phyloP scores from a whole-genome alignment of 2,113 vertebrate species.

The Pygathrix nemaeus region DNA sequence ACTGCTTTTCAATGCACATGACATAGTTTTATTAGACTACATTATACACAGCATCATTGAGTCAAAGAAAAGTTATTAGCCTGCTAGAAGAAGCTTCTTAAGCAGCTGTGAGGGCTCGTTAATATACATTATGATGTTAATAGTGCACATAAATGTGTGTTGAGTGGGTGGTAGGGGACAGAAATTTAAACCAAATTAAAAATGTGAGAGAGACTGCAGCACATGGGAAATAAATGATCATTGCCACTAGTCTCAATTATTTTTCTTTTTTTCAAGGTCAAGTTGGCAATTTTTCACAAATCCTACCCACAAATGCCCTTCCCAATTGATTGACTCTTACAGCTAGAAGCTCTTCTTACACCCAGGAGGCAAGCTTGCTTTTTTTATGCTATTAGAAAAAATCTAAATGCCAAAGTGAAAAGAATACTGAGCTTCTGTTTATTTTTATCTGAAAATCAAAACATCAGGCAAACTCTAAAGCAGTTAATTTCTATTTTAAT shows the following conservation, averaged over 20 bases:
- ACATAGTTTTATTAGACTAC: constrained; percentile 63
- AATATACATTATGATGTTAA: constrained; percentile 82
- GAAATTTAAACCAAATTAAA: constrained; percentile 79
- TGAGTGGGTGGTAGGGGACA: constrained; percentile 79
- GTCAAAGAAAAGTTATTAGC: constrained; percentile 59
- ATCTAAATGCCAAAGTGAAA: constrained; percentile 68
- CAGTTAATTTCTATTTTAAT: constrained; percentile 41
- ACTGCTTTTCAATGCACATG: constrained; percentile 50
- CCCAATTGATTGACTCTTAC: constrained; percentile 61
- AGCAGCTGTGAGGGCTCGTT: constrained; percentile 78
- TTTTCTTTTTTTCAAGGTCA: constrained; percentile 81
- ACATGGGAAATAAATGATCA: constrained; percentile 71
- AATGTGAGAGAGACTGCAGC: constrained; percentile 78
- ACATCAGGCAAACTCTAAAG: constrained; percentile 2
- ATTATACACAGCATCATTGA: constrained; percentile 48
- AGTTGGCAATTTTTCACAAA: constrained; percentile 77
- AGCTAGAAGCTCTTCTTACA: constrained; percentile 66
- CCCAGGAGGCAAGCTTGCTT: constrained; percentile 57
- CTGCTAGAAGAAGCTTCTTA: constrained; percentile 70
- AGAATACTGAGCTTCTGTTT: constrained; percentile 59
- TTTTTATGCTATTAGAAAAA: constrained; percentile 64
- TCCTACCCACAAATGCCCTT: constrained; percentile 77
- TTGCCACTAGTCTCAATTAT: constrained; percentile 78
- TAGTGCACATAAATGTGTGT: constrained; percentile 58
- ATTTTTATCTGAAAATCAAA: constrained; percentile 54